Percentiles rank a stretch among this genome's conserved stretches.
phyloP scores from a whole-genome alignment of 2,888 invertebrate genomes.

The Cylloceria caligata region DNA sequence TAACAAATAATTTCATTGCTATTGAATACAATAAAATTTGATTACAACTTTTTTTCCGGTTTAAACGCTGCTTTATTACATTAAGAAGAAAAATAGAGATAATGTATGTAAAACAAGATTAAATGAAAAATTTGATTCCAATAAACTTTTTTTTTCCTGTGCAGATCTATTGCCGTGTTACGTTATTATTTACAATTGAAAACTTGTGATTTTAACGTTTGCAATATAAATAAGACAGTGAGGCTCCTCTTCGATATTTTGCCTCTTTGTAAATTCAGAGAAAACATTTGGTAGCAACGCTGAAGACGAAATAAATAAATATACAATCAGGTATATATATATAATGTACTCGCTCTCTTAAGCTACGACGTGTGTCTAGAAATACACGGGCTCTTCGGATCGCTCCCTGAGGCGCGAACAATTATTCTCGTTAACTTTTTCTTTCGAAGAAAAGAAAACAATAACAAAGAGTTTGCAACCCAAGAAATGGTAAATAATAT shows the following conservation, averaged over 20 bases:
- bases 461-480: slow-evolving; percentile 35
- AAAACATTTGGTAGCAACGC: background rate
- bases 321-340: background rate
- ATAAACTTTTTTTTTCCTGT: no score
- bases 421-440: slow-evolving; percentile 54
- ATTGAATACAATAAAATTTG: no score
- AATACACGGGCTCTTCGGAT: slow-evolving; percentile 26
- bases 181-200: background rate
- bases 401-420: slow-evolving; percentile 29
- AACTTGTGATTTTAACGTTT: slow-evolving; percentile 20
- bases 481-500: slow-evolving; percentile 15
- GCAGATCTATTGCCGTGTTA: slow-evolving; percentile 23
- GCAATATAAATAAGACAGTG: background rate
- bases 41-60: no score
- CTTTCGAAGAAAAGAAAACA: slow-evolving; percentile 18
- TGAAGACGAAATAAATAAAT: slow-evolving; percentile 10
- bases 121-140: no score
- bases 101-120: no score
- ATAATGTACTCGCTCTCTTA: slow-evolving; percentile 66
- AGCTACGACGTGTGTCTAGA: slow-evolving; percentile 68
- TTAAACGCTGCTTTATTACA: no score
- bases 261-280: background rate
- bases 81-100: no score
- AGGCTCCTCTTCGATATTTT: no score
- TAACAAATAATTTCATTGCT: no score